Percentiles rank a stretch among this genome's conserved stretches.
These are phyloP conservation scores for Acropternis orthonyx DNA, from an alignment of 2,797 vertebrate species.

Conservation along the genomic window DNA sequence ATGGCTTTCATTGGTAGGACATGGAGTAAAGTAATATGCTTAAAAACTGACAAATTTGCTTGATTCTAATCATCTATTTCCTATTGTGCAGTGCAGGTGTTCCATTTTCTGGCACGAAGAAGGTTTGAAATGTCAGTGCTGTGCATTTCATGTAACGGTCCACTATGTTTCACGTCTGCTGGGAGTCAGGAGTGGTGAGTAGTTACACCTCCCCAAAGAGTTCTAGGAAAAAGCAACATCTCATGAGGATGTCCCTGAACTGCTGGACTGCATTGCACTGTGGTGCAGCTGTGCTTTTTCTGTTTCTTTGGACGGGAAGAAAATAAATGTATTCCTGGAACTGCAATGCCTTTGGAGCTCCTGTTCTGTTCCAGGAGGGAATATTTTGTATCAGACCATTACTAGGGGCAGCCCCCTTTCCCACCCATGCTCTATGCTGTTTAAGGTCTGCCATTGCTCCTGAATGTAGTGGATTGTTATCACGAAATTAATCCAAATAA, in stretches of 20 bases:
- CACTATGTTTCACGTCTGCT: neutral
- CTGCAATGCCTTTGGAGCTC: constrained; percentile 20
- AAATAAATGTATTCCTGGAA: constrained; percentile 35
- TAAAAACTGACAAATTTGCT: constrained; percentile 17
- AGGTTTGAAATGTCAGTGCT: neutral
- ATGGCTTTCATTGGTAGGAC: neutral
- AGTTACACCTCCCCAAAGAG: constrained; percentile 21
- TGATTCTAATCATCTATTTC: constrained; percentile 10
- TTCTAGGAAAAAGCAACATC: neutral
- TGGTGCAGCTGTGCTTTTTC: constrained; percentile 33
- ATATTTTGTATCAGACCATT: constrained; percentile 13
- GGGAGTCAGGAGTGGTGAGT: constrained; percentile 1
- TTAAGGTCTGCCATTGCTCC: neutral
- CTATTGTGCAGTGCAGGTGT: constrained; percentile 46
- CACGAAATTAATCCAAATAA: neutral
- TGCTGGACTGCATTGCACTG: neutral
- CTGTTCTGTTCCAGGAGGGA: neutral
- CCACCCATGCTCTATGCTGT: neutral
- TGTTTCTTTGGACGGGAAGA: neutral
- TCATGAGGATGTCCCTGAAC: constrained; percentile 2
- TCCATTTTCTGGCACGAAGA: constrained; percentile 26
- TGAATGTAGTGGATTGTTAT: neutral
- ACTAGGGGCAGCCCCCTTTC: neutral
- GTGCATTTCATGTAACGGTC: constrained; percentile 8
- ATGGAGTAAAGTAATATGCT: neutral